These are phyloP conservation scores for Watersipora subatra DNA, from an alignment of 1,140 invertebrate species.

Conservation along the genomic window DNA sequence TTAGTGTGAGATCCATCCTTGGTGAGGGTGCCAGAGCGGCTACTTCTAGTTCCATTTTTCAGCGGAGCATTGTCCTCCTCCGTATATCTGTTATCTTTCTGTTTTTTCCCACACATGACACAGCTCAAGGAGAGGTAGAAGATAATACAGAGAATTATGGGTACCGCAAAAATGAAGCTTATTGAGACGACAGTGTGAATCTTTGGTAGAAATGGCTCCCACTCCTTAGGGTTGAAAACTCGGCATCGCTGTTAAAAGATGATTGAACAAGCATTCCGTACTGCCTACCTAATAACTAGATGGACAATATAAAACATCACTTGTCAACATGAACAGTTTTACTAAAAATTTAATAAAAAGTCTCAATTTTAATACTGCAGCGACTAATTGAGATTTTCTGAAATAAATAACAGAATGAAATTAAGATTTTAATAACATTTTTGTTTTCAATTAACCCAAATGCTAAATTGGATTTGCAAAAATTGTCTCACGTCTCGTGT, in stretches of 20 bases:
- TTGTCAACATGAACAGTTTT: no score
- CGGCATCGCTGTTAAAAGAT: neutral
- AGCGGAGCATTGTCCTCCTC: neutral
- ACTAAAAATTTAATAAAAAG: no score
- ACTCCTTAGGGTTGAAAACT: neutral
- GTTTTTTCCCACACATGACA: slow-evolving; percentile 1
- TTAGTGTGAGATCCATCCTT: neutral
- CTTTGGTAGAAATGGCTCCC: neutral
- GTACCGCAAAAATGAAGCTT: neutral
- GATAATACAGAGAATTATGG: neutral
- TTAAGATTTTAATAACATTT: no score
- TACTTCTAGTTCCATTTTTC: neutral
- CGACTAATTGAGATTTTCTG: no score
- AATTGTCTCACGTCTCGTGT: no score
- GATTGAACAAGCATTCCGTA: no score
- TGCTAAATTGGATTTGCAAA: no score
- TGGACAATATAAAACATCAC: no score
- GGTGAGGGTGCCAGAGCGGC: neutral
- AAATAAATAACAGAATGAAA: no score
- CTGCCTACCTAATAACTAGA: no score
- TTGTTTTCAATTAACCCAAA: no score
- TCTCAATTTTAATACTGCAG: no score
- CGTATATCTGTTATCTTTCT: neutral
- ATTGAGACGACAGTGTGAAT: neutral
- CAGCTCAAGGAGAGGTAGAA: slow-evolving; percentile 2